These are phyloP conservation scores for Abrostola tripartita DNA, from an alignment of 2,888 invertebrate species.

Conservation along the genomic window DNA sequence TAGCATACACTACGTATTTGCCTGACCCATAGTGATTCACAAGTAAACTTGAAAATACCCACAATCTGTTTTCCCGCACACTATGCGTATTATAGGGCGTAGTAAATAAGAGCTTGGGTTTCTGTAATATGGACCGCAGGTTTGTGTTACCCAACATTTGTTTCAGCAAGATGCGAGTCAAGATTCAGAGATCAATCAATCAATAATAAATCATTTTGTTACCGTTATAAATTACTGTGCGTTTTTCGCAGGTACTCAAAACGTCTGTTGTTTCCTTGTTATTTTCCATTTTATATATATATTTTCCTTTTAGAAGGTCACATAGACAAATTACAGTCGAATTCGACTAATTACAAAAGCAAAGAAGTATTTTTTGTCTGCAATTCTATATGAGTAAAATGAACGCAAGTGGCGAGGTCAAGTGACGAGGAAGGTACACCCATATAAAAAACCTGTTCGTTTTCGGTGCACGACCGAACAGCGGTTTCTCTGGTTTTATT, in stretches of 20 bases:
- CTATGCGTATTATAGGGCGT: no score
- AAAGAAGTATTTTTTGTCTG: slow-evolving; percentile 17
- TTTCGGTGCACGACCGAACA: slow-evolving; percentile 38
- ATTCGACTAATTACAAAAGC: slow-evolving; percentile 5
- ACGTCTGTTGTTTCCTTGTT: no score
- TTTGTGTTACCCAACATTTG: no score
- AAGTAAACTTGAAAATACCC: neutral
- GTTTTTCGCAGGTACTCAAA: no score
- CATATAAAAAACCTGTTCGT: slow-evolving; percentile 49
- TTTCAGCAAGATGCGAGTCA: no score
- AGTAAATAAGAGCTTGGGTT: no score
- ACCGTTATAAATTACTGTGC: no score
- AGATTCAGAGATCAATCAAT: no score
- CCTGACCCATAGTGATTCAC: neutral
- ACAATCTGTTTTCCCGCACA: neutral
- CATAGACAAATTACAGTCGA: neutral
- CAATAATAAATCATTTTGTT: no score
- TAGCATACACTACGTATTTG: no score
- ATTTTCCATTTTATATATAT: neutral
- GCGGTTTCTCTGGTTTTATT: slow-evolving; percentile 48
- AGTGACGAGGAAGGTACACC: slow-evolving; percentile 41
- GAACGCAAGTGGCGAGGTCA: slow-evolving; percentile 41
- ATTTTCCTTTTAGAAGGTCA: neutral
- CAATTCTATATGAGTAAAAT: slow-evolving; percentile 22
- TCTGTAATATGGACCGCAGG: no score